Conservation (phyloP, 2,113 vertebrate species). For the Chaetodon trifascialis region DNA sequence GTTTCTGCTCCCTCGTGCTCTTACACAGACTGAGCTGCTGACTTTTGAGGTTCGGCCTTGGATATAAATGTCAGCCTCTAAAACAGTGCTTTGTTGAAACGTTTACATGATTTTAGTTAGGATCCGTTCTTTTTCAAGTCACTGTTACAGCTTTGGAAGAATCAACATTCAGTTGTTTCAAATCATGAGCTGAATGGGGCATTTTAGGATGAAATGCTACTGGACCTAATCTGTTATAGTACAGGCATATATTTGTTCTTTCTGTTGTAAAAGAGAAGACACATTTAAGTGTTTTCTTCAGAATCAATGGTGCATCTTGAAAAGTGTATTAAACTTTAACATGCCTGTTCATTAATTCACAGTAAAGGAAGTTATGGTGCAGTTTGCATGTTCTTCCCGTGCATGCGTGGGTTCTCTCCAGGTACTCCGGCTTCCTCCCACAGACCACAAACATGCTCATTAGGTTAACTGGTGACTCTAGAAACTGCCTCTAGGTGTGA, state of each 20-base stretch:
- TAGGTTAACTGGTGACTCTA: too few species aligned
- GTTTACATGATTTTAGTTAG: not conserved
- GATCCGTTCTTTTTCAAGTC: not conserved
- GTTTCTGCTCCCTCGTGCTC: not conserved
- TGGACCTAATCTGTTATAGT: too few species aligned
- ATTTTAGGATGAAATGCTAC: not conserved
- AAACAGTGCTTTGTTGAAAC: constrained; percentile 2
- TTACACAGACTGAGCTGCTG: not conserved
- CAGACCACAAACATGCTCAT: too few species aligned
- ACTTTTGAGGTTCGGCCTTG: not conserved
- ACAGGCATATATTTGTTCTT: not conserved
- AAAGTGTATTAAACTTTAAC: not conserved
- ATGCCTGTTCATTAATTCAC: not conserved
- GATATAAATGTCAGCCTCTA: constrained; percentile 3
- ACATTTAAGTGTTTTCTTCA: not conserved
- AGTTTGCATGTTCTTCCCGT: too few species aligned
- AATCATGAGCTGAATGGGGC: not conserved
- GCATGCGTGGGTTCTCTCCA: too few species aligned
- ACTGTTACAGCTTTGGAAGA: not conserved
- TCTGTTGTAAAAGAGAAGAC: not conserved
- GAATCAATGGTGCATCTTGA: not conserved
- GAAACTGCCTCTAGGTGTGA: too few species aligned
- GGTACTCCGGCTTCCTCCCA: too few species aligned
- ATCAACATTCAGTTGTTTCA: not conserved
- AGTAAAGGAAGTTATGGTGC: not conserved